A percentile compares a stretch with the other conserved stretches of the same genome.
These are phyloP conservation scores for Hydrolagus affinis DNA, from an alignment of 2,113 vertebrate species.

Conservation along the genomic window DNA sequence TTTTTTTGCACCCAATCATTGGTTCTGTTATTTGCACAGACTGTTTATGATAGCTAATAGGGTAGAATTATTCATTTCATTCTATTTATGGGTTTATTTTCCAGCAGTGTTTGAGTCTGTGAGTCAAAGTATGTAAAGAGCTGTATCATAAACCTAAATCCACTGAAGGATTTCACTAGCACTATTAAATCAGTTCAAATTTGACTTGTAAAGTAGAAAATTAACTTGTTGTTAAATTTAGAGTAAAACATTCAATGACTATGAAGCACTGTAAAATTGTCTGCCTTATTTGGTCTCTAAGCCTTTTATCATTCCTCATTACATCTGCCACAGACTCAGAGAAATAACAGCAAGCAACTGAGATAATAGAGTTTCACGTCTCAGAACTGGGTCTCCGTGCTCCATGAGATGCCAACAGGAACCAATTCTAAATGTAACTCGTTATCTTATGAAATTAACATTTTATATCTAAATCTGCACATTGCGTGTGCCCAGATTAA, in stretches of 20 bases:
- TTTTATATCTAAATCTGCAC: no score
- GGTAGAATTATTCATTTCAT: constrained; percentile 3
- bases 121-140: not conserved
- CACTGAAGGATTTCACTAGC: not conserved
- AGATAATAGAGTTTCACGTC: no score
- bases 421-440: no score
- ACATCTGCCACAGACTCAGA: not conserved
- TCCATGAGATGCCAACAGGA: no score
- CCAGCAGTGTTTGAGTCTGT: not conserved
- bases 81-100: not conserved
- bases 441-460: no score
- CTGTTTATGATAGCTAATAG: constrained; percentile 22
- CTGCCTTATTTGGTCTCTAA: not conserved
- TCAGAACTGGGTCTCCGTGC: no score
- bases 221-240: not conserved
- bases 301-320: not conserved
- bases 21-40: not conserved
- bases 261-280: not conserved
- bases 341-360: no score
- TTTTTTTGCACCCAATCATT: constrained; percentile 3
- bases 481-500: no score
- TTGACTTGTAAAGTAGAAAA: not conserved
- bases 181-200: constrained; percentile 12
- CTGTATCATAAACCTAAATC: not conserved
- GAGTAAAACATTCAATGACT: not conserved